phyloP scores from a whole-genome alignment of 2,113 vertebrate genomes.

The Dasyurus viverrinus region DNA sequence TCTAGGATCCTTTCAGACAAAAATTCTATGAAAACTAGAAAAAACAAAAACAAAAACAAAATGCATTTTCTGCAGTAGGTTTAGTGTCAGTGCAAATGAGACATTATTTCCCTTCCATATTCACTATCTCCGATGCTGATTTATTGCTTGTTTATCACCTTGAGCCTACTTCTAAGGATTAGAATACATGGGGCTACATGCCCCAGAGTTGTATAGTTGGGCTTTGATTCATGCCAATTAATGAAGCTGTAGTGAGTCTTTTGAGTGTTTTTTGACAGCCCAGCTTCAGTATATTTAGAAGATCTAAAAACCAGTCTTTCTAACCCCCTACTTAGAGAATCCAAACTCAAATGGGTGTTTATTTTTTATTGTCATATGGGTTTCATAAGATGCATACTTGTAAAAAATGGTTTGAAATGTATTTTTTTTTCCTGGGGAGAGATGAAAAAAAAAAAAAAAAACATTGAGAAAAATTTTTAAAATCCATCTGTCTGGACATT shows the following conservation, averaged over 20 bases:
- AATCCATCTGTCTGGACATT: constrained; percentile 43
- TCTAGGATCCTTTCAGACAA: not conserved
- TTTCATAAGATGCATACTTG: constrained; percentile 36
- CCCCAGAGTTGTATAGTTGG: constrained; percentile 50
- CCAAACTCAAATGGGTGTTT: constrained; percentile 63
- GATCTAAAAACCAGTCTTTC: constrained; percentile 65
- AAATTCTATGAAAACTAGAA: not conserved
- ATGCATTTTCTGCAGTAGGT: not conserved
- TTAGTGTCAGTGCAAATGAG: constrained; percentile 45
- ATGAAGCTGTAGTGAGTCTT: constrained; percentile 51
- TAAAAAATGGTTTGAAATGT: not conserved
- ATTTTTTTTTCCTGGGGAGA: not conserved
- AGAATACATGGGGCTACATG: constrained; percentile 2
- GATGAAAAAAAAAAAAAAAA: not conserved
- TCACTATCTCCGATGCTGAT: constrained; percentile 56
- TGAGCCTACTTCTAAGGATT: constrained; percentile 73
- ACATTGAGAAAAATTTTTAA: not conserved
- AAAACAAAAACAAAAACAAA: not conserved
- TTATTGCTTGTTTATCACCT: constrained; percentile 74
- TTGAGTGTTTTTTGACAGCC: constrained; percentile 72
- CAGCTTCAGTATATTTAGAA: constrained; percentile 66
- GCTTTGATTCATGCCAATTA: constrained; percentile 75
- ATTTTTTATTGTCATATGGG: constrained; percentile 62
- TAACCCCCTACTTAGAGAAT: constrained; percentile 7
- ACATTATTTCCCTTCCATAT: constrained; percentile 56